These are phyloP conservation scores for Gymnoscelis rufifasciata DNA, from an alignment of 2,888 invertebrate species.

Conservation along the genomic window DNA sequence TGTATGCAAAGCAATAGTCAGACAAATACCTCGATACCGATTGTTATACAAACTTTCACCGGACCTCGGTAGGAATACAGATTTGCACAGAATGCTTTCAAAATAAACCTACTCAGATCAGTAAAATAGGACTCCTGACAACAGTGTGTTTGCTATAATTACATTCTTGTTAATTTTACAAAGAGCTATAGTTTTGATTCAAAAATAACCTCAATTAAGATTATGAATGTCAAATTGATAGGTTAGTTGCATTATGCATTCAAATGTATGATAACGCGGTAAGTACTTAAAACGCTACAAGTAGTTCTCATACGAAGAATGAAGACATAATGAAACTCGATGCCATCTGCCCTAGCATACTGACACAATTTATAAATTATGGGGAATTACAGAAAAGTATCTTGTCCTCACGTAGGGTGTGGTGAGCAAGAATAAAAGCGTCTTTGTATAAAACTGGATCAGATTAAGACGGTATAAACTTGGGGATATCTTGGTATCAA, in stretches of 20 bases:
- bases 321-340: slow-evolving; percentile 37
- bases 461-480: slow-evolving; percentile 53
- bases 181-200: no score
- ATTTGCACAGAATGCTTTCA: neutral
- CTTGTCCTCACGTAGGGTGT: slow-evolving; percentile 45
- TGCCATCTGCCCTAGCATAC: slow-evolving; percentile 53
- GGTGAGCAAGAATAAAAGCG: slow-evolving; percentile 61
- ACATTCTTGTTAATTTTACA: no score
- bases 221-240: neutral
- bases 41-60: slow-evolving; percentile 4
- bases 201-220: no score
- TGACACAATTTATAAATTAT: slow-evolving; percentile 54
- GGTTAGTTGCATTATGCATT: no score
- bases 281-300: slow-evolving; percentile 3
- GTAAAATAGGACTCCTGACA: no score
- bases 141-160: no score
- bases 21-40: slow-evolving; percentile 2
- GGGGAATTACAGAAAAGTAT: slow-evolving; percentile 43
- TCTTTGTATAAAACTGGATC: slow-evolving; percentile 53
- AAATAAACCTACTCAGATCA: neutral
- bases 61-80: neutral
- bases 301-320: slow-evolving; percentile 33
- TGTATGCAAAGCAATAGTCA: neutral
- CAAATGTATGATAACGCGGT: no score
- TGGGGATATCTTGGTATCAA: slow-evolving; percentile 39